Conservation (phyloP, 37 sponge, comb jelly and placozoan genomes). For the Amphimedon queenslandica region DNA sequence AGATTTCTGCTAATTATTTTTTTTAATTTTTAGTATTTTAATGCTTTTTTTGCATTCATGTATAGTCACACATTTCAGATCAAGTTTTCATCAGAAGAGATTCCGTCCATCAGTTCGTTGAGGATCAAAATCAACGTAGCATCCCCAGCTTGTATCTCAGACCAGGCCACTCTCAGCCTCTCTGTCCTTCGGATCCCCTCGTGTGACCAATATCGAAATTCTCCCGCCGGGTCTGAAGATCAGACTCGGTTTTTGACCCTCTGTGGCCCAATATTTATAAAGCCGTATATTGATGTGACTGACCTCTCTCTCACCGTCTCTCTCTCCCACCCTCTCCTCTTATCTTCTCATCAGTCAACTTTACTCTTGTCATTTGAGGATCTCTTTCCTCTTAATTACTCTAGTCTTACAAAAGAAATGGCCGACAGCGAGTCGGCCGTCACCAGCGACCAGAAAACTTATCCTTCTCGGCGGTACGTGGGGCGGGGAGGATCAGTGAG, state of each 20-base stretch:
- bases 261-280: slow-evolving; percentile 50
- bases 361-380: slow-evolving; percentile 16
- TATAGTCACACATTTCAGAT: not conserved
- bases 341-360: not conserved
- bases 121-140: slow-evolving; percentile 35
- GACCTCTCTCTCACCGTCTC: slow-evolving; percentile 11
- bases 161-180: slow-evolving; percentile 30
- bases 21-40: too few relatives aligned
- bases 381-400: slow-evolving; percentile 25
- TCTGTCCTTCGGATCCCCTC: not conserved
- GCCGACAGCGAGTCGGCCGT: not conserved
- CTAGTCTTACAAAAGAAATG: not conserved
- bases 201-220: too few relatives aligned
- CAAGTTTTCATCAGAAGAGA: not conserved
- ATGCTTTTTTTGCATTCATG: not conserved
- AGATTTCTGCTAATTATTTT: too few relatives aligned
- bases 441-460: not conserved
- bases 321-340: slow-evolving; percentile 40
- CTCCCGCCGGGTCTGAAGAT: not conserved
- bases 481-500: slow-evolving; percentile 6
- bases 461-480: not conserved
- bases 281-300: slow-evolving; percentile 35
- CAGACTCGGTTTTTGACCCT: not conserved
- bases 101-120: slow-evolving; percentile 15
- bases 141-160: slow-evolving; percentile 20